Conservation (phyloP, 2,888 invertebrate genomes). For the Hyppa rectilinea region DNA sequence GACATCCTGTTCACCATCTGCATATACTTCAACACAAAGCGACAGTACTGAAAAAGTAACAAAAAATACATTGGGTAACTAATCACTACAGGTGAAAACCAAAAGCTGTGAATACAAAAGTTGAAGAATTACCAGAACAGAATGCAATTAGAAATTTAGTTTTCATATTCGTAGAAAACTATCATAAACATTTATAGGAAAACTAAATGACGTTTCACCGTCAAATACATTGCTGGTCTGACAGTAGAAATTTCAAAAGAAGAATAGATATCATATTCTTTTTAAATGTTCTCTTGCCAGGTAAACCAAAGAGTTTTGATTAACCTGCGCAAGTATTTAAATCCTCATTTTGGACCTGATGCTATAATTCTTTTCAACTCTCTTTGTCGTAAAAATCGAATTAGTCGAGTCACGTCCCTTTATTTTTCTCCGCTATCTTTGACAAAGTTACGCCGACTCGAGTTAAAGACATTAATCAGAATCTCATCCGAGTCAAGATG, state of each 20-base stretch:
- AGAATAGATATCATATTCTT: constrained; percentile 73
- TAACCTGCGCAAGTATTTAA: constrained; percentile 44
- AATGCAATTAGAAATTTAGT: constrained; percentile 73
- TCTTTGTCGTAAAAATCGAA: constrained; percentile 80
- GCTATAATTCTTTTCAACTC: constrained; percentile 63
- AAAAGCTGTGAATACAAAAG: constrained; percentile 9
- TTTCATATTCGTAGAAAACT: constrained; percentile 77
- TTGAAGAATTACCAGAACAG: constrained; percentile 74
- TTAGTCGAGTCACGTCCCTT: constrained; percentile 89
- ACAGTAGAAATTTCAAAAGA: constrained; percentile 81
- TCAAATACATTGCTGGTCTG: constrained; percentile 70
- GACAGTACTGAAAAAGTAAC: constrained; percentile 66
- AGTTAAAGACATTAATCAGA: constrained; percentile 89
- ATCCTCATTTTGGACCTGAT: constrained; percentile 48
- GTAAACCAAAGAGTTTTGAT: constrained; percentile 42
- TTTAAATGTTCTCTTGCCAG: constrained; percentile 58
- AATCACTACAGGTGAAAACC: constrained; percentile 5
- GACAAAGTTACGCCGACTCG: constrained; percentile 86
- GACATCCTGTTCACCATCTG: constrained; percentile 76
- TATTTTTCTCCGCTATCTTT: constrained; percentile 89
- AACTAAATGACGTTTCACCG: constrained; percentile 71
- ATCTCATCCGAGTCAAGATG: constrained; percentile 86
- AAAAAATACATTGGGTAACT: constrained; percentile 29
- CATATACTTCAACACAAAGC: constrained; percentile 71
- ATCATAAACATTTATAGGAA: constrained; percentile 70